These are phyloP conservation scores for Tangara arthus DNA, from an alignment of 2,797 vertebrate species.

Conservation along the genomic window DNA sequence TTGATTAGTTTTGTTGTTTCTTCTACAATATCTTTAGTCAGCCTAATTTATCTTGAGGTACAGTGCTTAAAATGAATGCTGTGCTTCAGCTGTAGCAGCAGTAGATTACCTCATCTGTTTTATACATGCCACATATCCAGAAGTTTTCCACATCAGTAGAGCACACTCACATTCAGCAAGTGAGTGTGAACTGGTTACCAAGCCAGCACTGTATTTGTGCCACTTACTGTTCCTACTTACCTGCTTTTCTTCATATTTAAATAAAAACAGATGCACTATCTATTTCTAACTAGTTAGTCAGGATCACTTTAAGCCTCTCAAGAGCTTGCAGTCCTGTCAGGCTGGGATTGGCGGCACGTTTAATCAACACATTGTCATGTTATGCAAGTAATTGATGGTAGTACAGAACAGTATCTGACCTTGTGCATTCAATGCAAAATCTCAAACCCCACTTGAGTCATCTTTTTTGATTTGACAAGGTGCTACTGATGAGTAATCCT, in stretches of 20 bases:
- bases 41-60: neutral
- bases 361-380: accelerated
- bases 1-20: neutral
- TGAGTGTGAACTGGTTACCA: neutral
- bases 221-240: neutral
- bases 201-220: neutral
- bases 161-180: neutral
- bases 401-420: neutral
- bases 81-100: neutral
- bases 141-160: neutral
- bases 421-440: neutral
- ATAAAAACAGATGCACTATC: neutral
- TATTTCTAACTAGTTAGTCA: neutral
- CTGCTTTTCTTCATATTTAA: neutral
- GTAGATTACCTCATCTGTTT: neutral
- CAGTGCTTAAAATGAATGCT: neutral
- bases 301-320: neutral
- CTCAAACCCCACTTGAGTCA: neutral
- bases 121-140: neutral
- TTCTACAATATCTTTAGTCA: neutral
- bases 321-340: neutral
- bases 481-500: neutral
- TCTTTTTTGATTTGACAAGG: neutral
- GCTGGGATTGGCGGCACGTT: neutral
- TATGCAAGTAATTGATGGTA: neutral